A percentile compares a stretch with the other conserved stretches of the same genome.
Evolutionary conservation across 1,140 invertebrate genomes (phyloP).

Genomic region (Apolygus lucorum): DNA sequence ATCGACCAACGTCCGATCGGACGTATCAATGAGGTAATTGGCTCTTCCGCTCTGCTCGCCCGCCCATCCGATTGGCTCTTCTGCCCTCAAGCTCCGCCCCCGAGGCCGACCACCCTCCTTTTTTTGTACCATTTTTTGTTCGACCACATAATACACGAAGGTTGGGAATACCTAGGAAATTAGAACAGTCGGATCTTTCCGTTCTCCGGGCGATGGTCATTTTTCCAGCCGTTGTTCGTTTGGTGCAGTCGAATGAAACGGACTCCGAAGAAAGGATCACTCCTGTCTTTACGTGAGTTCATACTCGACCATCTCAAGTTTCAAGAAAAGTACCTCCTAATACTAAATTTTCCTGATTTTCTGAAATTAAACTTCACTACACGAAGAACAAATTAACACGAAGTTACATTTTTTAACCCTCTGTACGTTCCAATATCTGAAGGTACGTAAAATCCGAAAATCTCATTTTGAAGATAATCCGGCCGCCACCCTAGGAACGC

Average conservation of each 20-base stretch:
- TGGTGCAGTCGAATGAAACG: constrained; percentile 4
- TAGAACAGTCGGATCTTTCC: not conserved
- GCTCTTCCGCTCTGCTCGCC: not conserved
- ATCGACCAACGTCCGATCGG: not conserved
- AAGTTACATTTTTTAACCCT: too few species aligned
- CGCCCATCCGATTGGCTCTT: not conserved
- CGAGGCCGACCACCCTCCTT: not conserved
- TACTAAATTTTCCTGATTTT: too few species aligned
- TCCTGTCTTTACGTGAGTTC: not conserved
- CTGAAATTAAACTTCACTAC: too few species aligned
- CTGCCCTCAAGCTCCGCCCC: not conserved
- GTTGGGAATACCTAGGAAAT: not conserved
- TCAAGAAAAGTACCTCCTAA: too few species aligned
- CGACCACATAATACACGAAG: not conserved
- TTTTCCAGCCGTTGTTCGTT: too few species aligned
- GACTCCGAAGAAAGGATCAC: not conserved
- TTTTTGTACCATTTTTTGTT: too few species aligned
- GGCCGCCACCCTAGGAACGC: too few species aligned
- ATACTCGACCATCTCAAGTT: too few species aligned
- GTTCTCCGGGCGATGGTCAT: not conserved
- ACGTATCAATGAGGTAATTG: not conserved
- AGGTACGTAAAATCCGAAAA: too few species aligned
- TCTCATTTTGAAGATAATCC: too few species aligned
- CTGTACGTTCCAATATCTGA: too few species aligned
- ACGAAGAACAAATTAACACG: too few species aligned